These are phyloP conservation scores for Epinotia nisella DNA, from an alignment of 2,888 invertebrate species.

Conservation along the genomic window DNA sequence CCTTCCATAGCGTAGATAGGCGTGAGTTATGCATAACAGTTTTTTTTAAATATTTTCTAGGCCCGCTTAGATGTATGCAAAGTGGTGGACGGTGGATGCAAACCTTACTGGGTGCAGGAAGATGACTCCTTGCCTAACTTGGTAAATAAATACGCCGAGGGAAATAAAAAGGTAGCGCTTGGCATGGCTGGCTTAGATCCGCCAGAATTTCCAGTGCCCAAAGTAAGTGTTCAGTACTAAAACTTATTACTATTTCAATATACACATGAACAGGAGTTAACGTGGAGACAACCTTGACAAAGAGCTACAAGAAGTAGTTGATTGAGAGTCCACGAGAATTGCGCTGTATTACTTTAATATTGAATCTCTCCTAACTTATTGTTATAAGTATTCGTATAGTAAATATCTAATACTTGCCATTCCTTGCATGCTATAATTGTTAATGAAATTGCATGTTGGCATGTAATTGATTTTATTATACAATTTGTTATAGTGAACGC, in stretches of 20 bases:
- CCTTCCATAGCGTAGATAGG: not conserved
- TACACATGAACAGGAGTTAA: not conserved
- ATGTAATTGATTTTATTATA: too few species aligned
- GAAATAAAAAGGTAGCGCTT: not conserved
- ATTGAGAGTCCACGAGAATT: too few species aligned
- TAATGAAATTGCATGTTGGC: too few species aligned
- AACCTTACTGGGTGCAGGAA: not conserved
- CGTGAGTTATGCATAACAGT: not conserved
- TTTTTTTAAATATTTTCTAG: not conserved
- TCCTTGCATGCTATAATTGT: too few species aligned
- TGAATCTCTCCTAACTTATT: too few species aligned
- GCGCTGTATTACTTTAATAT: too few species aligned
- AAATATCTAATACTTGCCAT: too few species aligned
- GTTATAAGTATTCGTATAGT: too few species aligned
- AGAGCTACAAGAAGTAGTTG: not conserved
- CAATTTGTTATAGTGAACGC: too few species aligned
- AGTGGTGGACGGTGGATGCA: constrained; percentile 19
- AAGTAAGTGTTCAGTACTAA: constrained; percentile 1
- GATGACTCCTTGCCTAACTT: not conserved
- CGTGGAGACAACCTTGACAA: not conserved
- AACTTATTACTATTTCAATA: not conserved
- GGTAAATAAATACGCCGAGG: constrained; percentile 1
- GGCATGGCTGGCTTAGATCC: not conserved
- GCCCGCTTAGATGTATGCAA: constrained; percentile 2
- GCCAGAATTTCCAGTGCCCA: constrained; percentile 11